A percentile compares a stretch with the other conserved stretches of the same genome.
phyloP scores from a whole-genome alignment of 1,140 invertebrate genomes.

The Amyelois transitella region DNA sequence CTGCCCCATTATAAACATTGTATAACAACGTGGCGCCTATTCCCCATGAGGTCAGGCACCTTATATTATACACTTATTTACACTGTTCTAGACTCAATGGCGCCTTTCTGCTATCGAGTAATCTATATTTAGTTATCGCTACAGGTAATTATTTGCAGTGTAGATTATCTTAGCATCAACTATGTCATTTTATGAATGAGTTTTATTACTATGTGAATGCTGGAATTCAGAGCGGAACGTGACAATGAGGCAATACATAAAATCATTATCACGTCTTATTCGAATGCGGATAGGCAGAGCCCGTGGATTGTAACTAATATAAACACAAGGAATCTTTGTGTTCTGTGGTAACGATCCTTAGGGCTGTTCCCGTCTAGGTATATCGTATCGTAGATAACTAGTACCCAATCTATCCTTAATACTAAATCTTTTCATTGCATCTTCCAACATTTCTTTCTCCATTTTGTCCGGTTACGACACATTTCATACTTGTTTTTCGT shows the following conservation, averaged over 20 bases:
- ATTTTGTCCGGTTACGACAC: too few relatives aligned
- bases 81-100: constrained; percentile 37
- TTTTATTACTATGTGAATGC: constrained; percentile 37
- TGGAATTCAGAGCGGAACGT: constrained; percentile 58
- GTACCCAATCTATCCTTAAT: too few relatives aligned
- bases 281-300: too few relatives aligned
- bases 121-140: constrained; percentile 43
- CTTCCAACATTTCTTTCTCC: too few relatives aligned
- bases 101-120: constrained; percentile 33
- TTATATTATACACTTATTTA: constrained; percentile 29
- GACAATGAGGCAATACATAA: constrained; percentile 52
- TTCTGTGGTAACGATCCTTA: too few relatives aligned
- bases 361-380: too few relatives aligned
- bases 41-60: constrained; percentile 47
- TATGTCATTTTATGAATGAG: constrained; percentile 35
- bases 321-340: too few relatives aligned
- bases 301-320: too few relatives aligned
- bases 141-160: constrained; percentile 18
- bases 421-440: too few relatives aligned
- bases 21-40: constrained; percentile 31
- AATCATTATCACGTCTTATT: constrained; percentile 38
- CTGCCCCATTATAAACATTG: constrained; percentile 43
- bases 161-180: constrained; percentile 27
- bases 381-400: too few relatives aligned
- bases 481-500: too few relatives aligned